Percentiles rank a stretch among this genome's conserved stretches.
Evolutionary conservation across 1,140 invertebrate species (phyloP).

Genomic region (Sweltsa coloradensis): DNA sequence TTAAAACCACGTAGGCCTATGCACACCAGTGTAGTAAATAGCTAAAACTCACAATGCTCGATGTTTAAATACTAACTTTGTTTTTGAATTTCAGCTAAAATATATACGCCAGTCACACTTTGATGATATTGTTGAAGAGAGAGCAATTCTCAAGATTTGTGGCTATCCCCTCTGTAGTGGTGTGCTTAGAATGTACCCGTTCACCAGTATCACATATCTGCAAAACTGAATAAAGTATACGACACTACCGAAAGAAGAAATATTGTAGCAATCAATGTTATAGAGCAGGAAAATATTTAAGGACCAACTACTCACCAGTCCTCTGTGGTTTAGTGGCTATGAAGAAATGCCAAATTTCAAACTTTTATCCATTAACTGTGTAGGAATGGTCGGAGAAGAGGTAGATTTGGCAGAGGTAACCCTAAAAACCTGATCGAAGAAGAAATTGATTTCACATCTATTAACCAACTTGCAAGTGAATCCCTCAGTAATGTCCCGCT

Average conservation of each 20-base stretch:
- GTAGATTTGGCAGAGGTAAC: neutral
- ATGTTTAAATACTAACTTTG: neutral
- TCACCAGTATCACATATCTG: constrained; percentile 68
- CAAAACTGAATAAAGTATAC: constrained; percentile 68
- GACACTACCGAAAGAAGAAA: constrained; percentile 70
- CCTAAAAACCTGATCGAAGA: neutral
- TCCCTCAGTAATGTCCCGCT: neutral
- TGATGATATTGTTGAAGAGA: constrained; percentile 70
- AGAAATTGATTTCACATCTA: neutral
- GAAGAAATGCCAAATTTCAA: constrained; percentile 49
- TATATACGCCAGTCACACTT: constrained; percentile 63
- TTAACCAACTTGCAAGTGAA: neutral
- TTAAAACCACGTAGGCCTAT: too few relatives aligned
- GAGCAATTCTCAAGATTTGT: constrained; percentile 61
- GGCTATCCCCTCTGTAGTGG: constrained; percentile 73
- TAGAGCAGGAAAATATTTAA: constrained; percentile 64
- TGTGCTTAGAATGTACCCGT: constrained; percentile 44
- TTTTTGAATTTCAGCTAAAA: constrained; percentile 38
- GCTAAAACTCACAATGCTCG: neutral
- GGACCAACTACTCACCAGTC: constrained; percentile 65
- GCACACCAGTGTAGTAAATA: neutral
- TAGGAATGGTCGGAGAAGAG: constrained; percentile 3
- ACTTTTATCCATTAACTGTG: constrained; percentile 15
- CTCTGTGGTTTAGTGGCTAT: constrained; percentile 66
- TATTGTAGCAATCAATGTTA: constrained; percentile 76